Conservation (phyloP, 2,113 vertebrate species). For the Rissa tridactyla region DNA sequence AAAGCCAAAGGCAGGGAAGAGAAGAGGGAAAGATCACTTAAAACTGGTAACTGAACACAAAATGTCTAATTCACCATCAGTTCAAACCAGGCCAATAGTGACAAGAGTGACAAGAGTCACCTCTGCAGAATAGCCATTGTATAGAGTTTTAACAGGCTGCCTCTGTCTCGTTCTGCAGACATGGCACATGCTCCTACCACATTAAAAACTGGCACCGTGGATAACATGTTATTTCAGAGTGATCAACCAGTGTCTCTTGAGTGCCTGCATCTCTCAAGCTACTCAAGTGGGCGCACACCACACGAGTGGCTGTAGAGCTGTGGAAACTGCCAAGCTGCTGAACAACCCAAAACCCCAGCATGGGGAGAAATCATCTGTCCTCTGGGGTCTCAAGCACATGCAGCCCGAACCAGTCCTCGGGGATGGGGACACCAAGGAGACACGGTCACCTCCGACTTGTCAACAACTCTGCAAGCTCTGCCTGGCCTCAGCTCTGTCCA, state of each 20-base stretch:
- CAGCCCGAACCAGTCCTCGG: neutral
- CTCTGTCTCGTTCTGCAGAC: neutral
- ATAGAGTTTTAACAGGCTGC: neutral
- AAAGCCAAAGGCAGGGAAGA: neutral
- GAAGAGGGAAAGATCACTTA: neutral
- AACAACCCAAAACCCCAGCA: neutral
- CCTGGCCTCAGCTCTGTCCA: neutral
- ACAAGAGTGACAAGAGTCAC: neutral
- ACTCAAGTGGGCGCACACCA: neutral
- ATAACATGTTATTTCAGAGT: neutral
- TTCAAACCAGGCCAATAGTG: accelerated
- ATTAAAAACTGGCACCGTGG: neutral
- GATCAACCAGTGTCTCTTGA: neutral
- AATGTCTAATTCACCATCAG: neutral
- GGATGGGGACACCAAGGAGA: neutral
- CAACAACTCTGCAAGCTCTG: neutral
- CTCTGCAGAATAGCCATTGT: neutral
- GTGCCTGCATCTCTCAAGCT: neutral
- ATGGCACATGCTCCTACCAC: neutral
- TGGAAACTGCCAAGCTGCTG: accelerated
- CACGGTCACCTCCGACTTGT: accelerated
- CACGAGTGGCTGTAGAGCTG: accelerated
- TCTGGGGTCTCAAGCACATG: neutral
- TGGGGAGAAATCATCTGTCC: neutral
- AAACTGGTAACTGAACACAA: neutral